Base-by-base conservation (phyloP, 2,888 invertebrate genomes). In the Xestia rhomboidea region DNA sequence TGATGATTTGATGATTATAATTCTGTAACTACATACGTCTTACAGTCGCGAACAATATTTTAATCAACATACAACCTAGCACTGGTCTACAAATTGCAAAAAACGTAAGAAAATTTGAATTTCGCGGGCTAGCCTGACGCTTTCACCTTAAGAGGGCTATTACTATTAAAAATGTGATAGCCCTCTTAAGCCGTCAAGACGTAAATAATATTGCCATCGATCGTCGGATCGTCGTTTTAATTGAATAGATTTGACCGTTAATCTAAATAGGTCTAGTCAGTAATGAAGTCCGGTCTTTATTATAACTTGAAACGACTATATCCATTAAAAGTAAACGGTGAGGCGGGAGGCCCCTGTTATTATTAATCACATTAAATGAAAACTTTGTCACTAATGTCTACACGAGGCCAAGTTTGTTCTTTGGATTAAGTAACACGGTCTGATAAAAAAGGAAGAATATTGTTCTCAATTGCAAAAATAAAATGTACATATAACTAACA, bases 401-500 rank as follows among this genome's bases (percentile, higher is more conserved):
- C n/a, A 24, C 21, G 24, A 30, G 30, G 41, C 15, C 34, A 34
- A 34, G 34, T 34, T 34, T 34, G 34, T 34, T 34, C 44, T 27
- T 73, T 76, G 49, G 18, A 62, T 63, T 46, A 73, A 73, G 21
- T 57, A 67, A 54, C 8, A n/a, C 18, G 13, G 46, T 51, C 18
- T n/a, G 13, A 64, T 51, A 60, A 49, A 34, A 34, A 46, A 27
- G 18, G 27, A 38, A 18, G 46, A 46, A 41, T 41, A n/a, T n/a
- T 41, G n/a, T 41, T 18, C 4, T 18, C 18, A 64, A 7, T n/a
- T 49, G 38, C 18, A 49, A 69, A 41, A 71, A 57, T 15, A 67
- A 60, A 68, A 51, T 51, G 24, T 64, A 68, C 57, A 68, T 49
- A 62, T 74, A 70, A 27, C 44, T 72, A 73, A 62, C 49, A 62